Conservation (phyloP, 2,888 invertebrate genomes). For the Rhamnusium bicolor region DNA sequence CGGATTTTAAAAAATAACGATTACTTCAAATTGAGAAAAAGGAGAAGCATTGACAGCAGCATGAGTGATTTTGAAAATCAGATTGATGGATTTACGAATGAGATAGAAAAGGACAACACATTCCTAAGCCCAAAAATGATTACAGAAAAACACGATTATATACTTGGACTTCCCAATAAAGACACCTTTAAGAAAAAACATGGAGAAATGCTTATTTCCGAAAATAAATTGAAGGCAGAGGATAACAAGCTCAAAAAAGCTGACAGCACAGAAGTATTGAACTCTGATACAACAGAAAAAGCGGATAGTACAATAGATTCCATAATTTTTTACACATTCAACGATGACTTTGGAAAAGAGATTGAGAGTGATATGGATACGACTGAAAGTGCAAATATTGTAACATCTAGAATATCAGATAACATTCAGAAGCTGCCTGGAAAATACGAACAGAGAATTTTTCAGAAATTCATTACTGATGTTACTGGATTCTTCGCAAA, state of each 20-base stretch:
- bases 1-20: constrained; percentile 37
- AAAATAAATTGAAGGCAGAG: not conserved
- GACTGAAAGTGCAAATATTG: not conserved
- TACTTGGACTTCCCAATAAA: constrained; percentile 31
- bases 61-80: constrained; percentile 51
- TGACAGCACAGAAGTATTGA: not conserved
- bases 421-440: constrained; percentile 39
- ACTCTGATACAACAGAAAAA: not conserved
- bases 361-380: constrained; percentile 26
- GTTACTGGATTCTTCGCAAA: constrained; percentile 37
- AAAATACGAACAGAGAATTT: constrained; percentile 28
- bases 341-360: constrained; percentile 24
- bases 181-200: not conserved
- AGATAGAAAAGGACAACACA: constrained; percentile 50
- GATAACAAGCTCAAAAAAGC: not conserved
- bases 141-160: constrained; percentile 10
- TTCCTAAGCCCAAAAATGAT: constrained; percentile 14
- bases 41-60: constrained; percentile 43
- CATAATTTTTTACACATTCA: constrained; percentile 13
- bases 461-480: constrained; percentile 31
- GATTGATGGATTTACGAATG: constrained; percentile 53
- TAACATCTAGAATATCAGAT: not conserved
- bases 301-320: constrained; percentile 30
- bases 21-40: constrained; percentile 33
- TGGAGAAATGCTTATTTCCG: not conserved